A percentile compares a stretch with the other conserved stretches of the same genome.
Evolutionary conservation across 2,888 invertebrate species (phyloP).

Genomic region (Mesopsocus fuscifrons): DNA sequence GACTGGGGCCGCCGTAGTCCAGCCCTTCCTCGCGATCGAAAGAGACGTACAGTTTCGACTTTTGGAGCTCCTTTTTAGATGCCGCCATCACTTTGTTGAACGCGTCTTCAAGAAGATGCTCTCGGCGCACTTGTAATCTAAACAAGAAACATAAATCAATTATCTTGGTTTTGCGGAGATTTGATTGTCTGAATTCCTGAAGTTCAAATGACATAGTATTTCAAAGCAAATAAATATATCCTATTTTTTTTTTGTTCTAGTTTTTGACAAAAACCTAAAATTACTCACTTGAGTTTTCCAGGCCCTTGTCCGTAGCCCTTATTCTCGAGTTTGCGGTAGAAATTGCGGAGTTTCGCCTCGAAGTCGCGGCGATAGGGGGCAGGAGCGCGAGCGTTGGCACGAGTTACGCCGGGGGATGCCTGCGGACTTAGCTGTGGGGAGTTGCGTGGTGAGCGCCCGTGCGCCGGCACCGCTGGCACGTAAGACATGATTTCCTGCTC

Average conservation of each 20-base stretch:
- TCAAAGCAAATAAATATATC: not conserved
- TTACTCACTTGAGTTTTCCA: constrained; percentile 81
- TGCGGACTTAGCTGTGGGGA: constrained; percentile 50
- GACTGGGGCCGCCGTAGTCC: constrained; percentile 93
- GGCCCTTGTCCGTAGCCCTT: constrained; percentile 97
- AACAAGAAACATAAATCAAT: constrained; percentile 24
- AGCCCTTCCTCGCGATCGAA: constrained; percentile 92
- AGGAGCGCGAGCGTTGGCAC: constrained; percentile 58
- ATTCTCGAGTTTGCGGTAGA: constrained; percentile 85
- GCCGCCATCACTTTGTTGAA: constrained; percentile 93
- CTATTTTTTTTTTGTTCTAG: too few relatives aligned
- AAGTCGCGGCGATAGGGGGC: constrained; percentile 86
- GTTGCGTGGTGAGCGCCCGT: constrained; percentile 30
- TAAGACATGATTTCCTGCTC: constrained; percentile 98
- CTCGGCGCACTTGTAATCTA: constrained; percentile 81
- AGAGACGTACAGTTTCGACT: constrained; percentile 82
- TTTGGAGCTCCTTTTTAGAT: constrained; percentile 85
- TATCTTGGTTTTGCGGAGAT: constrained; percentile 94
- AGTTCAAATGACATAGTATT: not conserved
- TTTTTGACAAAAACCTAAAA: too few relatives aligned
- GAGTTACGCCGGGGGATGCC: constrained; percentile 56
- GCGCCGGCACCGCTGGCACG: constrained; percentile 44
- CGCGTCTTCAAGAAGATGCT: constrained; percentile 87
- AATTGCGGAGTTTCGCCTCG: constrained; percentile 84
- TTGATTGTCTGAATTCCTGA: too few relatives aligned